A percentile compares a stretch with the other conserved stretches of the same genome.
Evolutionary conservation across 2,113 vertebrate genomes (phyloP).

Genomic region (Natator depressus): DNA sequence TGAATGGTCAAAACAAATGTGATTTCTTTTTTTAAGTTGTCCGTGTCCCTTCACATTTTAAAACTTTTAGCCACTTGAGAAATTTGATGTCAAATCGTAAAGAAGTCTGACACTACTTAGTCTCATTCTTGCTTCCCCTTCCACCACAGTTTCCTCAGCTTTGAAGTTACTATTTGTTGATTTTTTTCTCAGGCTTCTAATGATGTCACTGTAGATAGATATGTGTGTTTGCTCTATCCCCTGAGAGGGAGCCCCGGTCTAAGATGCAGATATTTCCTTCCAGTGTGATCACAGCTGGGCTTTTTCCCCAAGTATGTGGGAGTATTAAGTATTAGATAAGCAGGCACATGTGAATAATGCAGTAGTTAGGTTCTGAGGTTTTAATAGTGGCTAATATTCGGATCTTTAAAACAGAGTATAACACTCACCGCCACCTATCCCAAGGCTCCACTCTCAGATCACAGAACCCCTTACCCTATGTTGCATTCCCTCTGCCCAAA

Average conservation of each 20-base stretch:
- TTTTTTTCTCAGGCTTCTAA: neutral
- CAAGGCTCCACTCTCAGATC: too few relatives aligned
- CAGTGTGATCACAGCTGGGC: neutral
- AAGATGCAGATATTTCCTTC: neutral
- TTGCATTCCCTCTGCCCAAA: too few relatives aligned
- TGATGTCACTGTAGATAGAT: neutral
- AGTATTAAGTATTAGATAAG: neutral
- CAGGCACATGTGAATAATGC: neutral
- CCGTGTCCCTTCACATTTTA: neutral
- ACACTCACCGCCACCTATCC: neutral
- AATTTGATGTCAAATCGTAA: neutral
- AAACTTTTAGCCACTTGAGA: neutral
- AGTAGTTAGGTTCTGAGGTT: neutral
- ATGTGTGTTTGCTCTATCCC: too few relatives aligned
- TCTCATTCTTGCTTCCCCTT: neutral
- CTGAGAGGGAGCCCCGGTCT: too few relatives aligned
- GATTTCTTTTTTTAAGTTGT: neutral
- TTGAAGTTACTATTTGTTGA: neutral
- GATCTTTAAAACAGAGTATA: neutral
- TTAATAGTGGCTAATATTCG: neutral
- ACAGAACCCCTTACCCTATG: too few relatives aligned
- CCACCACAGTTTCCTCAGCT: neutral
- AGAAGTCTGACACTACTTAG: neutral
- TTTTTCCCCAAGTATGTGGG: neutral
- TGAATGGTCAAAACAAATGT: neutral